Evolutionary conservation across 2,797 vertebrate genomes (phyloP).

Genomic region (Strix occidentalis): DNA sequence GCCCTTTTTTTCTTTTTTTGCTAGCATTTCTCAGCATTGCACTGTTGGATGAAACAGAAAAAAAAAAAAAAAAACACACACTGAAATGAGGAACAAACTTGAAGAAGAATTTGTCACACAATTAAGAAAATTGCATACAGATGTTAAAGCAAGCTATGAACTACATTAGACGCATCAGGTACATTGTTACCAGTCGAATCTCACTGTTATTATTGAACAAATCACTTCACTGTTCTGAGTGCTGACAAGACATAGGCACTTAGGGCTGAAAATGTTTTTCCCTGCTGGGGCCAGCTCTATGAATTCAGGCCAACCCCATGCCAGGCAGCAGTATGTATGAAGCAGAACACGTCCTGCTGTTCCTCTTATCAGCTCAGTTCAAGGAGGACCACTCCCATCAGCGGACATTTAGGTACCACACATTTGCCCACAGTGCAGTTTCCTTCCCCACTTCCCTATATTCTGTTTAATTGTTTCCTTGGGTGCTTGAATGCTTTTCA

Average conservation of each 20-base stretch:
- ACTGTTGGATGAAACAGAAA: background rate
- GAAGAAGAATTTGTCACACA: background rate
- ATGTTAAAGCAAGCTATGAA: background rate
- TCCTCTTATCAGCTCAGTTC: background rate
- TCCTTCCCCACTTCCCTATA: background rate
- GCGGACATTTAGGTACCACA: background rate
- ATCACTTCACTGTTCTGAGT: background rate
- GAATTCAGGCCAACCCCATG: background rate
- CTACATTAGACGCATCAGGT: background rate
- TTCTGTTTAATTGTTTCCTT: background rate
- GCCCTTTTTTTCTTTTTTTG: background rate
- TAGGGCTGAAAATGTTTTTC: background rate
- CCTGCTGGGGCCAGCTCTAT: background rate
- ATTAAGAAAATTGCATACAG: background rate
- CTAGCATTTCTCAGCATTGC: background rate
- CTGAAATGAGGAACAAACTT: background rate
- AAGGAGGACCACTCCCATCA: background rate
- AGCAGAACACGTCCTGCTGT: background rate
- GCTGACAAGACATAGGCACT: background rate
- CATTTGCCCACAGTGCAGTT: accelerated
- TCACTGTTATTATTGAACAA: background rate
- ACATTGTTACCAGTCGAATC: background rate
- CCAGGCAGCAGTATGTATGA: accelerated
- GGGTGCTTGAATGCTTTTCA: background rate
- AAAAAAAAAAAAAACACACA: background rate